These are phyloP conservation scores for Eupithecia dodoneata DNA, from an alignment of 2,888 invertebrate species.

Conservation along the genomic window DNA sequence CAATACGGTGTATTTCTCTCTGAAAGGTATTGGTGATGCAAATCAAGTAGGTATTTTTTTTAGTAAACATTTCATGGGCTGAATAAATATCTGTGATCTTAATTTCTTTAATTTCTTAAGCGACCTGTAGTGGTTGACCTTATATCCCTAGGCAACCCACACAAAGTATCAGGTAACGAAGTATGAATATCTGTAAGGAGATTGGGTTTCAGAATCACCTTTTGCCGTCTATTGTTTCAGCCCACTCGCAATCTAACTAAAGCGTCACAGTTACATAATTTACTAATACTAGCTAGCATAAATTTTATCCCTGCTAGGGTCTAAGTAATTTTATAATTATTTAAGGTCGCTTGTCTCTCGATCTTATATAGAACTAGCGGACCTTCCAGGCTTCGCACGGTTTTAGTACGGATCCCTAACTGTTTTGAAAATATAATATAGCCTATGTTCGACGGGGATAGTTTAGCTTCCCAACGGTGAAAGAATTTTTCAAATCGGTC, in stretches of 20 bases:
- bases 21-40: neutral
- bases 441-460: too few relatives aligned
- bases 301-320: too few relatives aligned
- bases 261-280: neutral
- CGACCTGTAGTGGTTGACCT: neutral
- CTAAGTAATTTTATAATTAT: too few relatives aligned
- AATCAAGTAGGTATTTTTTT: neutral
- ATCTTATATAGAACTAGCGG: too few relatives aligned
- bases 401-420: too few relatives aligned
- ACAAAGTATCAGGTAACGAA: neutral
- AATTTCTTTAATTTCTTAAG: neutral
- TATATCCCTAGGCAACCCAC: neutral
- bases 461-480: too few relatives aligned
- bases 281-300: too few relatives aligned
- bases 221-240: too few relatives aligned
- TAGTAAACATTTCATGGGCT: neutral
- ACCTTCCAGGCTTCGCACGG: too few relatives aligned
- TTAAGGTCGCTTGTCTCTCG: too few relatives aligned
- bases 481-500: too few relatives aligned
- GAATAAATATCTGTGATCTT: constrained; percentile 8
- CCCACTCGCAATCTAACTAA: neutral
- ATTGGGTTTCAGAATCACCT: neutral
- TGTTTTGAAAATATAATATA: too few relatives aligned
- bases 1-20: neutral
- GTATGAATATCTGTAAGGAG: neutral